A percentile compares a stretch with the other conserved stretches of the same genome.
These are phyloP conservation scores for Blastomussa wellsi DNA, from an alignment of 92 coral and sea anemone species.

Conservation along the genomic window DNA sequence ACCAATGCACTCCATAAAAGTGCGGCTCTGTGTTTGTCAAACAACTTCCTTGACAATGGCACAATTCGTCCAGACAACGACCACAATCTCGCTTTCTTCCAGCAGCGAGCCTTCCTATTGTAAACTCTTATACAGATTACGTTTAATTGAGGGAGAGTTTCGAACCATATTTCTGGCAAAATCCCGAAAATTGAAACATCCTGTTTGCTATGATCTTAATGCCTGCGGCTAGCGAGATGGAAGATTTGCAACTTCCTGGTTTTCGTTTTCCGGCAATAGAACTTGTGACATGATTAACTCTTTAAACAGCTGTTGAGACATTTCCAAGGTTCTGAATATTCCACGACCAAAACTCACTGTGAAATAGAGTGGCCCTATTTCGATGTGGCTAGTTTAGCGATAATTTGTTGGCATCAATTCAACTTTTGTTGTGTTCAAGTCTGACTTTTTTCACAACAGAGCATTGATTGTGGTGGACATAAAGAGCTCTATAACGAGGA, in stretches of 20 bases:
- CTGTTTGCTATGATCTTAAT: background rate
- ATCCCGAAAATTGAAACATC: constrained; percentile 1
- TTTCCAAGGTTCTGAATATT: background rate
- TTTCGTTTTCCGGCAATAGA: background rate
- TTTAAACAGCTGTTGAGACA: background rate
- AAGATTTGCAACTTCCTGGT: constrained; percentile 10
- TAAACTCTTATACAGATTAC: background rate
- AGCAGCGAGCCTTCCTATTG: background rate
- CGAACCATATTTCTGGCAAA: background rate
- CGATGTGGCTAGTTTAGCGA: background rate
- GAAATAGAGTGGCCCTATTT: background rate
- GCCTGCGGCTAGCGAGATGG: background rate
- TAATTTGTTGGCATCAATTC: background rate
- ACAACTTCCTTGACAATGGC: background rate
- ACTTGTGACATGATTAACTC: background rate
- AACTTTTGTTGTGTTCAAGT: background rate
- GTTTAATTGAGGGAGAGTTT: background rate
- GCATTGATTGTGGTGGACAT: background rate
- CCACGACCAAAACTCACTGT: background rate
- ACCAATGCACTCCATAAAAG: background rate
- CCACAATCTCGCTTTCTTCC: background rate
- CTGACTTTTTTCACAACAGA: background rate
- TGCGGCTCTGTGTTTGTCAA: background rate
- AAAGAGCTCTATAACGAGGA: background rate
- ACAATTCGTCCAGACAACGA: background rate